Evolutionary conservation across 1,140 invertebrate species (phyloP).

Genomic region (Drosophila albomicans): DNA sequence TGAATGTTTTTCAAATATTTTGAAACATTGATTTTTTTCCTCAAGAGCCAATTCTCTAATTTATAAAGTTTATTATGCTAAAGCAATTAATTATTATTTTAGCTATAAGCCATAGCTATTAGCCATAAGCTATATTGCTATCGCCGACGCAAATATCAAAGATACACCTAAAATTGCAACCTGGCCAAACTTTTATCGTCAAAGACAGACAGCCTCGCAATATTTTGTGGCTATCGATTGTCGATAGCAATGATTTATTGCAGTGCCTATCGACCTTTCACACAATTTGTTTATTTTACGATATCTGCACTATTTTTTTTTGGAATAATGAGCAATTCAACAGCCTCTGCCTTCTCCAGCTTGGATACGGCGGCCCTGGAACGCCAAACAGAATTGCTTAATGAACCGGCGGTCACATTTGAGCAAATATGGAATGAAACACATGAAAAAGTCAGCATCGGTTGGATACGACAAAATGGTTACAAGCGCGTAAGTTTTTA

Average conservation of each 20-base stretch:
- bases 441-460: slow-evolving; percentile 86
- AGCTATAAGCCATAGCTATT: no score
- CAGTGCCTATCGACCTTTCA: slow-evolving; percentile 16
- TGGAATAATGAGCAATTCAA: slow-evolving; percentile 49
- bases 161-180: no score
- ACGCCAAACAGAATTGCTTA: slow-evolving; percentile 55
- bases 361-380: slow-evolving; percentile 71
- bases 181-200: no score
- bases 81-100: no score
- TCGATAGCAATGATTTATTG: slow-evolving; percentile 4
- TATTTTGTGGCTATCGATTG: background rate
- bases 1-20: background rate
- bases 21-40: no score
- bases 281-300: slow-evolving; percentile 54
- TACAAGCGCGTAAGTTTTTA: slow-evolving; percentile 87
- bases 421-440: slow-evolving; percentile 84
- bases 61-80: no score
- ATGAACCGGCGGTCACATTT: slow-evolving; percentile 36
- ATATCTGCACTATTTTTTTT: slow-evolving; percentile 21
- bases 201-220: background rate
- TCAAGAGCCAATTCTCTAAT: no score
- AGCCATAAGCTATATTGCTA: no score
- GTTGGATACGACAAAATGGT: slow-evolving; percentile 89
- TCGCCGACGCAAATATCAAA: no score
- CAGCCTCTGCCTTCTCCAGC: slow-evolving; percentile 74